Conservation (phyloP, 2,797 vertebrate species). For the Amazona finschi region DNA sequence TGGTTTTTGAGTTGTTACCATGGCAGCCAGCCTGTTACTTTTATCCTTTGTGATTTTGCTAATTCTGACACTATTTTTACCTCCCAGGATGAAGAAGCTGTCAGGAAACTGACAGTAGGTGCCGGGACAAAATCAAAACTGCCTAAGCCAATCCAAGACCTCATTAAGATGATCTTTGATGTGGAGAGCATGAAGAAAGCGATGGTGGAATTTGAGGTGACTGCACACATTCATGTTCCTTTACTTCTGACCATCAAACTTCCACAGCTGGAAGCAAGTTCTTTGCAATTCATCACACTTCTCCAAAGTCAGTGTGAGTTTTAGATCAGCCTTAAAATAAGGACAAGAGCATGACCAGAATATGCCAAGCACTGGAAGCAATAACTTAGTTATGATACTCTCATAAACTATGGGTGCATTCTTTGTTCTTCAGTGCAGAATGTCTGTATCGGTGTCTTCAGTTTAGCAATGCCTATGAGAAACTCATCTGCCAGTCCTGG, state of each 20-base stretch:
- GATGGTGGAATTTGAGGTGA: conserved; percentile 98
- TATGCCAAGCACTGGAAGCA: neutral
- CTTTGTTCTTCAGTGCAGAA: neutral
- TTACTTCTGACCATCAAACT: neutral
- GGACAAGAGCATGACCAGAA: neutral
- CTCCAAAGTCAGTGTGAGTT: neutral
- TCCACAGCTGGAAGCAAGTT: neutral
- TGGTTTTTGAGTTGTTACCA: conserved; percentile 31
- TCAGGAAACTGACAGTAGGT: conserved; percentile 87
- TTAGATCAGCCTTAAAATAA: neutral
- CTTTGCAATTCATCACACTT: neutral
- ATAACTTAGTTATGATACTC: neutral
- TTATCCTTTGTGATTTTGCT: neutral
- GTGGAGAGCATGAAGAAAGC: conserved; percentile 99
- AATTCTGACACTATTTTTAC: conserved; percentile 10
- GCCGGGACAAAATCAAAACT: conserved; percentile 91
- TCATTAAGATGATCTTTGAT: conserved; percentile 96
- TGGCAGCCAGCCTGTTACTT: conserved; percentile 13
- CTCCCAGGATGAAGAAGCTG: conserved; percentile 92
- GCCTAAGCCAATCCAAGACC: conserved; percentile 88
- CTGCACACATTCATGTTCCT: neutral
- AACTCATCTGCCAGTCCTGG: neutral
- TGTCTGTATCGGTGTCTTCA: neutral
- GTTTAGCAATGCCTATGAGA: neutral
- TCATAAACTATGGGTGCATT: neutral